Evolutionary conservation across 2,888 invertebrate species (phyloP).

Genomic region (Limnephilus lunatus): DNA sequence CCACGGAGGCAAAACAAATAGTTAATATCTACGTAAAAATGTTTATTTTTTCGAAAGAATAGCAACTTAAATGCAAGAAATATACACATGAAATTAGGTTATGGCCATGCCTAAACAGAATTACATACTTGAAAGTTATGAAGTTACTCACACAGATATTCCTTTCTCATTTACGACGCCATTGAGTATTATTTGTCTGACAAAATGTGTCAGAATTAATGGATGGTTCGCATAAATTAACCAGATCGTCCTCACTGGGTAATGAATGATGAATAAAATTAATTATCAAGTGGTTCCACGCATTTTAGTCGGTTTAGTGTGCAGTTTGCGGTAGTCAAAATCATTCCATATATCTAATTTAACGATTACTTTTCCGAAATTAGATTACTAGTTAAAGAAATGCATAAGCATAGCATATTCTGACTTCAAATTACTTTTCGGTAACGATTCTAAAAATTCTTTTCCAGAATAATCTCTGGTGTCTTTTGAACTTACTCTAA

Average conservation of each 20-base stretch:
- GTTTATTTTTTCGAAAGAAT: background rate
- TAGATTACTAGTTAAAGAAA: background rate
- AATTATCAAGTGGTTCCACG: conserved; percentile 13
- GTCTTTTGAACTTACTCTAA: background rate
- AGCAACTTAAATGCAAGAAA: background rate
- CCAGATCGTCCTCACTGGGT: conserved; percentile 24
- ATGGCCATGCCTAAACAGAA: background rate
- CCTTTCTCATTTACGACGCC: background rate
- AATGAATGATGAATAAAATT: conserved; percentile 32
- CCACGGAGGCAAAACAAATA: no score
- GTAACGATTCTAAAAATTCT: background rate
- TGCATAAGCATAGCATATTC: background rate
- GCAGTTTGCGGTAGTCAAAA: background rate
- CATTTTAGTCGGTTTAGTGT: background rate
- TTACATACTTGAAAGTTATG: background rate
- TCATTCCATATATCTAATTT: background rate
- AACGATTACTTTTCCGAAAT: background rate
- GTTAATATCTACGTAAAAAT: background rate
- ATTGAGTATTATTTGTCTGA: conserved; percentile 33
- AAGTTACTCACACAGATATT: background rate
- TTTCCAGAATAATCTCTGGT: background rate
- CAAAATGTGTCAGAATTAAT: conserved; percentile 41
- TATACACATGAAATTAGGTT: background rate
- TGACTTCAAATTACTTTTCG: background rate
- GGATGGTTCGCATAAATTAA: conserved; percentile 40